Percentiles rank a stretch among this genome's conserved stretches.
Conservation (phyloP, 1,140 invertebrate genomes). For the Helicoverpa zea region DNA sequence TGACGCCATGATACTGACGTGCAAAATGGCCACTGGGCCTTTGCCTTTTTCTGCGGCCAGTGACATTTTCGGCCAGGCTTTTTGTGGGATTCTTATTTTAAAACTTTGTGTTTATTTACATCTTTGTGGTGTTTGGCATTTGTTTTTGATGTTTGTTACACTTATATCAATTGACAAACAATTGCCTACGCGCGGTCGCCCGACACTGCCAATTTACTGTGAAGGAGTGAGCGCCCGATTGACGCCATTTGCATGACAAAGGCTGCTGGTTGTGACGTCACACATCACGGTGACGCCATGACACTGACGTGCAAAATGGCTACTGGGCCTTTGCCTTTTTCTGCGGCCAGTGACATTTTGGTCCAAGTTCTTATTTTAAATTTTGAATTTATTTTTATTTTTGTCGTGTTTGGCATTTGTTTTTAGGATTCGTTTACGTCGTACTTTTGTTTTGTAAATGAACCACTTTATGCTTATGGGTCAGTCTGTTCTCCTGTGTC, state of each 20-base stretch:
- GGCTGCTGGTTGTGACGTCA: slow-evolving; percentile 4
- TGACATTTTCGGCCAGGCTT: neutral
- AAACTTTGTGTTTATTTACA: neutral
- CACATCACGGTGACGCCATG: slow-evolving; percentile 10
- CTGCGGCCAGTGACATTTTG: neutral
- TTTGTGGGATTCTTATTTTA: neutral
- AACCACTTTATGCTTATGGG: too few species aligned
- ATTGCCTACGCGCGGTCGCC: neutral
- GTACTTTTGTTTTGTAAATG: too few species aligned
- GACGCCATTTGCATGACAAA: slow-evolving; percentile 47
- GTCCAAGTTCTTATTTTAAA: neutral
- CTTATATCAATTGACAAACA: slow-evolving; percentile 46
- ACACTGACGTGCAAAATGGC: slow-evolving; percentile 20
- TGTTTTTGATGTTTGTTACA: neutral
- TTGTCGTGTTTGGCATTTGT: too few species aligned
- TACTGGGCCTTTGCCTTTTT: neutral
- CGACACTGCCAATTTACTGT: slow-evolving; percentile 39
- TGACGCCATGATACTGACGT: slow-evolving; percentile 20
- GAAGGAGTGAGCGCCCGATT: slow-evolving; percentile 22
- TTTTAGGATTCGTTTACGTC: too few species aligned
- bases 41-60: slow-evolving; percentile 11
- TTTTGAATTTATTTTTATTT: too few species aligned
- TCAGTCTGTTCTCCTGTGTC: too few species aligned
- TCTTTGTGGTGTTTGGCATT: neutral
- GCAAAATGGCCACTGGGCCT: neutral